phyloP scores from a whole-genome alignment of 1,140 invertebrate genomes.

The Penaeus chinensis region DNA sequence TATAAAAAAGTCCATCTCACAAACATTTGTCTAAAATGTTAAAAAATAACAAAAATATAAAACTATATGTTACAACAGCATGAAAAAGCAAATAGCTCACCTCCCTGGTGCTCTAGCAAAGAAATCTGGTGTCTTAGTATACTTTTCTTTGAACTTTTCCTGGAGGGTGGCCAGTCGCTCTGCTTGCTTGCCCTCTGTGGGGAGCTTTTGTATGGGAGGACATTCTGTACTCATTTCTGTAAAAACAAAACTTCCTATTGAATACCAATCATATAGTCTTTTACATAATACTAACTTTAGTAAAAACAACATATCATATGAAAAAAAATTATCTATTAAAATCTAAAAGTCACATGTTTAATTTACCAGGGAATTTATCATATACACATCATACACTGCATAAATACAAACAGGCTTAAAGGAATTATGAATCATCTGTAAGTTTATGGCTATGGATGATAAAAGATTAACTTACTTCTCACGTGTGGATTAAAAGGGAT shows the following conservation, averaged over 20 bases:
- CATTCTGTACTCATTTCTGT: neutral
- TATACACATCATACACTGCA: too few species aligned
- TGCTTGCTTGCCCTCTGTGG: conserved; percentile 10
- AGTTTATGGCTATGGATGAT: too few species aligned
- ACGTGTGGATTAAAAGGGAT: too few species aligned
- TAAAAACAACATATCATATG: neutral
- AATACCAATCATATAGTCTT: neutral
- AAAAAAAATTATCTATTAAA: too few species aligned
- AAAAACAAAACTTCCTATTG: neutral
- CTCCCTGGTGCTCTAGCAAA: conserved; percentile 72
- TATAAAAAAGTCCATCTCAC: too few species aligned
- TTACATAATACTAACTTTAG: neutral
- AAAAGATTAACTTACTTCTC: too few species aligned
- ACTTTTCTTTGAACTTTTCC: conserved; percentile 63
- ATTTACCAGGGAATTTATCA: too few species aligned
- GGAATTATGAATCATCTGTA: too few species aligned
- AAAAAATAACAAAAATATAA: too few species aligned
- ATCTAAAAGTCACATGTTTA: too few species aligned
- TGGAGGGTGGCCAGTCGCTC: conserved; percentile 29
- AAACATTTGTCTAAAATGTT: neutral
- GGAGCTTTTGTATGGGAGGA: conserved; percentile 5
- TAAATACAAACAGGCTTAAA: too few species aligned
- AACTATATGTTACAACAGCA: neutral
- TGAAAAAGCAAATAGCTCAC: conserved; percentile 12
- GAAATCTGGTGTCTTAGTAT: conserved; percentile 67